Percentiles rank a stretch among this genome's conserved stretches.
Evolutionary conservation across 2,888 invertebrate species (phyloP).

Genomic region (Cecidostiba fungosa): DNA sequence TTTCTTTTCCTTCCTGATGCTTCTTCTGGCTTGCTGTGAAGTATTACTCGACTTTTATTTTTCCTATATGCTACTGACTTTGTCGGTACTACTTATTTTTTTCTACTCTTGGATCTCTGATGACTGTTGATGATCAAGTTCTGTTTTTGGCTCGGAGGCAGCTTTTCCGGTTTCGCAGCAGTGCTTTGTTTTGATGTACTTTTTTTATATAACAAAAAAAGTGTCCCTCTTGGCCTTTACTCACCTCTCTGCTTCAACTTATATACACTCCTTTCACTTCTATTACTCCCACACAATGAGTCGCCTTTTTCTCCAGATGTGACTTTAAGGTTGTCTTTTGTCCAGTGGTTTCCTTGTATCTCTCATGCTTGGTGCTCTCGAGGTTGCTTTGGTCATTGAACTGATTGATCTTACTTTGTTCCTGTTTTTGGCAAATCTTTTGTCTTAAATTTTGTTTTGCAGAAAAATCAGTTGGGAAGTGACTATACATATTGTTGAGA

Average conservation of each 20-base stretch:
- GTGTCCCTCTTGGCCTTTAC: not conserved
- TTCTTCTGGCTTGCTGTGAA: not conserved
- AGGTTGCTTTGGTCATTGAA: slow-evolving; percentile 1
- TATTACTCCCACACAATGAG: slow-evolving; percentile 20
- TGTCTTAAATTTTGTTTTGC: not conserved
- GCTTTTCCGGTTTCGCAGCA: not conserved
- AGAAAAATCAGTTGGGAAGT: not conserved
- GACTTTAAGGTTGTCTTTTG: slow-evolving; percentile 4
- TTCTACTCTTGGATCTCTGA: not conserved
- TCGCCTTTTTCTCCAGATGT: slow-evolving; percentile 1
- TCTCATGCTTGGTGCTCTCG: not conserved
- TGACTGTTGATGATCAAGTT: not conserved
- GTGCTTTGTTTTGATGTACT: not conserved
- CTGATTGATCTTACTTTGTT: not conserved
- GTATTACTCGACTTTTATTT: not conserved
- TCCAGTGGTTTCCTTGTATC: not conserved
- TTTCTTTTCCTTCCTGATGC: not conserved
- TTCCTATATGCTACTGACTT: not conserved
- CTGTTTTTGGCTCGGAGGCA: not conserved
- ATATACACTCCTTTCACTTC: not conserved
- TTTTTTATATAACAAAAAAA: not conserved
- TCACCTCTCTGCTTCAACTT: not conserved
- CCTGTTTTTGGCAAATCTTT: not conserved
- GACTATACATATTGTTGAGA: not conserved
- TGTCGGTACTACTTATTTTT: not conserved